Conservation (phyloP, 2,888 invertebrate species). For the Electrophaes corylata region DNA sequence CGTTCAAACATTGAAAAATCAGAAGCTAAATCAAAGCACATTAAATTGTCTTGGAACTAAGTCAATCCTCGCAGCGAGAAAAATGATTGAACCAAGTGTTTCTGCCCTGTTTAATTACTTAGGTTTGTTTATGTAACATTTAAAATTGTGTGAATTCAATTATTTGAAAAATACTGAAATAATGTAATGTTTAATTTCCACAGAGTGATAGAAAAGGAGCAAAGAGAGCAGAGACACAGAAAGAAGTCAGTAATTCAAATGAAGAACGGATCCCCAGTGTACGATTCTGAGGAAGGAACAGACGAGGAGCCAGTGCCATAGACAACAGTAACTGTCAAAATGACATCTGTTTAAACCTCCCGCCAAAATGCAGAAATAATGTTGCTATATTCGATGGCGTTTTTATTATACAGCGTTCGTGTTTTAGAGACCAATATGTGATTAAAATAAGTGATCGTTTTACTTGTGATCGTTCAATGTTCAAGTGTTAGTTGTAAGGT, state of each 20-base stretch:
- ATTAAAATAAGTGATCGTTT: conserved; percentile 61
- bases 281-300: conserved; percentile 85
- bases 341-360: conserved; percentile 41
- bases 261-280: conserved; percentile 81
- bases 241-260: conserved; percentile 86
- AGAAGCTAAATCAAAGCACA: too few species aligned
- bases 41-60: too few species aligned
- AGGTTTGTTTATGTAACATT: neutral
- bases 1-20: too few species aligned
- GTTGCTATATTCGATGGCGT: conserved; percentile 12
- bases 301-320: conserved; percentile 87
- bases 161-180: neutral
- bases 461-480: conserved; percentile 57
- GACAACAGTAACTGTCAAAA: conserved; percentile 44
- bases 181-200: conserved; percentile 28
- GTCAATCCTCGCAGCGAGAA: neutral
- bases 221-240: conserved; percentile 81
- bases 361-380: conserved; percentile 41
- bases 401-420: neutral
- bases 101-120: neutral
- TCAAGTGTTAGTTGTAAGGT: conserved; percentile 41
- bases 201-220: conserved; percentile 77
- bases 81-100: neutral
- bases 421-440: conserved; percentile 35
- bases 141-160: neutral